A percentile compares a stretch with the other conserved stretches of the same genome.
These are phyloP conservation scores for Oreocharis arfaki DNA, from an alignment of 2,113 vertebrate species.

Conservation along the genomic window DNA sequence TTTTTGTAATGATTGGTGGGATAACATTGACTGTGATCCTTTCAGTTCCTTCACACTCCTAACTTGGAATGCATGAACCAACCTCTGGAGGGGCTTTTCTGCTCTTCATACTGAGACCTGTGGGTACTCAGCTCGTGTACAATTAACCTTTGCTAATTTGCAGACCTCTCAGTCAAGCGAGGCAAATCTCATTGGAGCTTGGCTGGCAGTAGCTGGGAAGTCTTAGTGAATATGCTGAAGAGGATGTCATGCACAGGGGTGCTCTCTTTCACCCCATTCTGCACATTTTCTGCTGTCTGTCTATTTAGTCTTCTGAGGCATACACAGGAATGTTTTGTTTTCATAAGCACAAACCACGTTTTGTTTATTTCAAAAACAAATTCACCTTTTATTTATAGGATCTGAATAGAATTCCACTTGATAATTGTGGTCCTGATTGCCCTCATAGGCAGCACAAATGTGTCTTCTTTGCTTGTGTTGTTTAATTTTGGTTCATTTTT, in stretches of 20 bases:
- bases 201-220: background rate
- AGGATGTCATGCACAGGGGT: background rate
- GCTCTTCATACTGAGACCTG: fast-evolving
- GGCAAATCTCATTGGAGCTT: background rate
- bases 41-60: background rate
- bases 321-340: background rate
- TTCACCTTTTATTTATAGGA: constrained; percentile 18
- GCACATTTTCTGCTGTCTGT: background rate
- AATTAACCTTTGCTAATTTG: background rate
- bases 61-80: background rate
- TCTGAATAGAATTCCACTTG: background rate
- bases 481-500: background rate
- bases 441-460: background rate
- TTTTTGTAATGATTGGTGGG: background rate
- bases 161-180: background rate
- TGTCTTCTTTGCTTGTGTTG: background rate
- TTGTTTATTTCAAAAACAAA: constrained; percentile 3
- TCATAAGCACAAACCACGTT: constrained; percentile 11
- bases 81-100: background rate
- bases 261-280: background rate
- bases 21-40: background rate
- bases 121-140: background rate
- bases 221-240: background rate
- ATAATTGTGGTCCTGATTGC: constrained; percentile 18
- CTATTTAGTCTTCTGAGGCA: background rate